Conservation (phyloP, 2,797 vertebrate species). For the Spinibarbus caldwelli region DNA sequence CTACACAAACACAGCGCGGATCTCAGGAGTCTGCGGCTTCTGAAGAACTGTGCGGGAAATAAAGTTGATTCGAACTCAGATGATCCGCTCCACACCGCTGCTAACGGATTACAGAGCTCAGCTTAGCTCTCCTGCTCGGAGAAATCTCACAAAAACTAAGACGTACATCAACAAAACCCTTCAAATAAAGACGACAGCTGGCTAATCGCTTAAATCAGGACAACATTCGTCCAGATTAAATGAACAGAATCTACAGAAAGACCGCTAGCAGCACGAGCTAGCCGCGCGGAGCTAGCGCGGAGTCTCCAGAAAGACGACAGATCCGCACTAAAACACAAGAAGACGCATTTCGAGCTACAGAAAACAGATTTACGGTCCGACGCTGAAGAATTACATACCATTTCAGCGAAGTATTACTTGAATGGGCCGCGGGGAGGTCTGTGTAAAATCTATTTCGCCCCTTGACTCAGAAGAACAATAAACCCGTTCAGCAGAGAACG, state of each 20-base stretch:
- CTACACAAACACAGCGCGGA: background rate
- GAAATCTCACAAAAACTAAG: background rate
- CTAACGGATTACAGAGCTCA: background rate
- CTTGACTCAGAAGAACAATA: slow-evolving; percentile 83
- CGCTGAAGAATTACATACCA: slow-evolving; percentile 70
- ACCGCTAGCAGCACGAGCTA: slow-evolving; percentile 19
- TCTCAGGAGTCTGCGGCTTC: too few species aligned
- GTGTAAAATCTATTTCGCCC: slow-evolving; percentile 73
- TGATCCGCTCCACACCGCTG: background rate
- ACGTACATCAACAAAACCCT: too few species aligned
- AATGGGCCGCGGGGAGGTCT: slow-evolving; percentile 68
- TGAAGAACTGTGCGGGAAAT: background rate
- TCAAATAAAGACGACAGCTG: accelerated
- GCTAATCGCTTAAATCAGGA: background rate
- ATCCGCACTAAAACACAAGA: background rate
- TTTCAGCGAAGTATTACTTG: slow-evolving; percentile 72
- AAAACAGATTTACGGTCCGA: background rate
- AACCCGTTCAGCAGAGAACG: slow-evolving; percentile 67
- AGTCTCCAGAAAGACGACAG: slow-evolving; percentile 44
- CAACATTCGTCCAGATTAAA: background rate
- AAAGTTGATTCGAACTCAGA: background rate
- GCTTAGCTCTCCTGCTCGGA: slow-evolving; percentile 9
- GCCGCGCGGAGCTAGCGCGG: slow-evolving; percentile 26
- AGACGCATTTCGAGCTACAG: accelerated
- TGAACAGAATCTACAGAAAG: background rate